A percentile compares a stretch with the other conserved stretches of the same genome.
These are phyloP conservation scores for Steinernema hermaphroditum DNA, from an alignment of 2,888 invertebrate species.

Conservation along the genomic window DNA sequence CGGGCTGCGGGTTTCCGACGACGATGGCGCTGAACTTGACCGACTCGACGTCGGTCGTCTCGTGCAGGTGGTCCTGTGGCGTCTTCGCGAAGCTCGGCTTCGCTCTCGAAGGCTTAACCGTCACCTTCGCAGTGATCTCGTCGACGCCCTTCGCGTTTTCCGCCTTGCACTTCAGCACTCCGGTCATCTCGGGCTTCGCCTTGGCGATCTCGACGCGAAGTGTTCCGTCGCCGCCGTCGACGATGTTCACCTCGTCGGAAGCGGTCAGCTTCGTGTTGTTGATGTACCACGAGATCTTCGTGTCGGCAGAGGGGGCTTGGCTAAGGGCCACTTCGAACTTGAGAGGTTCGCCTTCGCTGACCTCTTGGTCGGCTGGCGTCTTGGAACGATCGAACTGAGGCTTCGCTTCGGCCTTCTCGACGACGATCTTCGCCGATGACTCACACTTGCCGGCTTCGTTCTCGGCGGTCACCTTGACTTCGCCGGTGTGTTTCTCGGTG, in stretches of 20 bases:
- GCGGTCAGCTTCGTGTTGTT: slow-evolving; percentile 51
- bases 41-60: slow-evolving; percentile 77
- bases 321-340: slow-evolving; percentile 42
- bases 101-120: slow-evolving; percentile 38
- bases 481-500: slow-evolving; percentile 73
- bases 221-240: slow-evolving; percentile 53
- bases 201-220: slow-evolving; percentile 74
- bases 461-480: slow-evolving; percentile 76
- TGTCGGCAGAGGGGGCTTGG: slow-evolving; percentile 46
- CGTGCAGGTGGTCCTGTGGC: slow-evolving; percentile 60
- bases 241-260: slow-evolving; percentile 47
- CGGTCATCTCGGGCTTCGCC: slow-evolving; percentile 50
- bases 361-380: slow-evolving; percentile 79
- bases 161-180: slow-evolving; percentile 47
- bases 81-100: slow-evolving; percentile 61
- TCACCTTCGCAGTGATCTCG: slow-evolving; percentile 42
- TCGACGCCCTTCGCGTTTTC: slow-evolving; percentile 51
- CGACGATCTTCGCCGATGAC: slow-evolving; percentile 42
- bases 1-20: slow-evolving; percentile 60
- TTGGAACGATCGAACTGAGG: slow-evolving; percentile 71
- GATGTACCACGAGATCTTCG: slow-evolving; percentile 54
- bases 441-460: slow-evolving; percentile 53
- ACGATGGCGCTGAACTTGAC: slow-evolving; percentile 79
- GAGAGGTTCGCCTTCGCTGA: slow-evolving; percentile 76
- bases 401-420: slow-evolving; percentile 44